Percentiles rank a stretch among this genome's conserved stretches.
These are phyloP conservation scores for Gymnogyps californianus DNA, from an alignment of 2,113 vertebrate genomes.

Conservation along the genomic window DNA sequence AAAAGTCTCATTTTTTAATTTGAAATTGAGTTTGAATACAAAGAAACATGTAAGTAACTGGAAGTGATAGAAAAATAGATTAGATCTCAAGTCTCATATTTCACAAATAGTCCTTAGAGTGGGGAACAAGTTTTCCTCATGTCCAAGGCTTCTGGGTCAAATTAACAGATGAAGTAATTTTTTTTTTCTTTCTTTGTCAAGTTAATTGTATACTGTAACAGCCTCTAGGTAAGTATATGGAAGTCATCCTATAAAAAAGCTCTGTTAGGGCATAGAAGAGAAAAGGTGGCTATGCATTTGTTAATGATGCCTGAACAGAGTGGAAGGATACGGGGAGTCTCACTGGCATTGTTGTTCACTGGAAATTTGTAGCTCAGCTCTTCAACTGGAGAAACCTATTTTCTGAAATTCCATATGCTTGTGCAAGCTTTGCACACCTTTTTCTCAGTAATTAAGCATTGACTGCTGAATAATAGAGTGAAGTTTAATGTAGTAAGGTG, in stretches of 20 bases:
- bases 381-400: not conserved
- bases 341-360: not conserved
- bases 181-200: not conserved
- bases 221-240: not conserved
- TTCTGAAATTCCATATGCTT: not conserved
- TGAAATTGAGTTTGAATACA: not conserved
- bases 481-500: not conserved
- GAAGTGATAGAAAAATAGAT: not conserved
- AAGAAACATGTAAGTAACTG: not conserved
- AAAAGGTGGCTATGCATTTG: not conserved
- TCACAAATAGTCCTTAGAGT: not conserved
- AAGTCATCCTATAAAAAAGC: not conserved
- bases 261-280: not conserved
- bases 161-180: not conserved
- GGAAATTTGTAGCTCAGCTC: not conserved
- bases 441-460: not conserved
- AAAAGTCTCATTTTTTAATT: not conserved
- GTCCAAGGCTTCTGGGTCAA: not conserved
- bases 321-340: not conserved
- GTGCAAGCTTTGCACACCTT: not conserved
- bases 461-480: not conserved
- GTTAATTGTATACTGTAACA: not conserved
- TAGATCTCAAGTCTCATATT: not conserved
- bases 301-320: not conserved
- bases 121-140: not conserved